Percentiles rank a stretch among this genome's conserved stretches.
These are phyloP conservation scores for Danio choprae DNA, from an alignment of 2,797 vertebrate genomes.

Conservation along the genomic window DNA sequence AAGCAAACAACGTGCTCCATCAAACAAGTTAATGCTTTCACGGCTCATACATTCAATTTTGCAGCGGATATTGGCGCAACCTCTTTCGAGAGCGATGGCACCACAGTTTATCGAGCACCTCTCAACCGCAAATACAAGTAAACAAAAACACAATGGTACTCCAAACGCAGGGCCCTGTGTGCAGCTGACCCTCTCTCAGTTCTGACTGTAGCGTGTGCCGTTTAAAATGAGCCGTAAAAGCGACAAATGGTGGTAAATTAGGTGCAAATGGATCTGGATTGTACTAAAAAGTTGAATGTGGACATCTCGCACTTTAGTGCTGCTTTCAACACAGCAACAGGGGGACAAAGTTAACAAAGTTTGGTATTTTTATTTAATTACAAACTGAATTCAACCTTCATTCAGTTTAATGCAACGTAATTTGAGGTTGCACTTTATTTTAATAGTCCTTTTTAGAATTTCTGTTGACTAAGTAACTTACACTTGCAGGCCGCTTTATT, in stretches of 20 bases:
- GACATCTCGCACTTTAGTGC: not conserved
- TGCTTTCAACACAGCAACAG: not conserved
- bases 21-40: constrained; percentile 57
- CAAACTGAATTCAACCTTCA: not conserved
- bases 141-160: constrained; percentile 71
- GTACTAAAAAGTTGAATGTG: constrained; percentile 18
- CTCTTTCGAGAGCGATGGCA: constrained; percentile 48
- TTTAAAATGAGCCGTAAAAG: constrained; percentile 59
- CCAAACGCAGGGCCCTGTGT: constrained; percentile 53
- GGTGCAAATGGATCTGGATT: constrained; percentile 30
- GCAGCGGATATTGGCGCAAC: constrained; percentile 41
- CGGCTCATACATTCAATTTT: constrained; percentile 52
- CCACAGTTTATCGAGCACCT: constrained; percentile 61
- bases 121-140: constrained; percentile 67
- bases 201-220: constrained; percentile 53
- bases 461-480: no score
- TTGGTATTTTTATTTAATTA: not conserved
- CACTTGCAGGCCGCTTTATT: no score
- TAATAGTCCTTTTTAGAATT: no score
- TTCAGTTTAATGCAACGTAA: not conserved
- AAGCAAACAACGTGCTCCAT: constrained; percentile 56
- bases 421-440: not conserved
- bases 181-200: constrained; percentile 60
- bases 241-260: constrained; percentile 60
- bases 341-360: constrained; percentile 1